Evolutionary conservation across 1,140 invertebrate genomes (phyloP).

Genomic region (Drosophila asahinai): DNA sequence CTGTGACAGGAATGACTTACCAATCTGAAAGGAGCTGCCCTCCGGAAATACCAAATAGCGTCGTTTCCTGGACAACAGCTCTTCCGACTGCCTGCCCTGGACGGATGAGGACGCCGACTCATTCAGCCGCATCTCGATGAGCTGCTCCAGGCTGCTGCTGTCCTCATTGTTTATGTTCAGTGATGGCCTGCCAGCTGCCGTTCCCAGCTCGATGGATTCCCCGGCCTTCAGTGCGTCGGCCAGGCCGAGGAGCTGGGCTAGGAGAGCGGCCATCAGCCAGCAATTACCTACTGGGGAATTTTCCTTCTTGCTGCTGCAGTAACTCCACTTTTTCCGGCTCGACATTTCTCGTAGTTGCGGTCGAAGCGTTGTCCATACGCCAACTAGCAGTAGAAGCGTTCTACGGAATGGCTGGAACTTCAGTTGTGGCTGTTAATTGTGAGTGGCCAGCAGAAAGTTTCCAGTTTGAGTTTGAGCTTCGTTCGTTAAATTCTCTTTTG

Average conservation of each 20-base stretch:
- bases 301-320: conserved; percentile 23
- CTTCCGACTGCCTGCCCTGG: conserved; percentile 38
- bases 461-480: conserved; percentile 54
- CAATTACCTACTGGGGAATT: conserved; percentile 27
- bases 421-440: conserved; percentile 65
- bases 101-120: conserved; percentile 54
- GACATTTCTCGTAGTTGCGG: conserved; percentile 64
- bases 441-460: conserved; percentile 53
- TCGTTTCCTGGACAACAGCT: conserved; percentile 87
- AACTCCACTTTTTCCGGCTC: conserved; percentile 27
- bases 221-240: conserved; percentile 45
- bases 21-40: conserved; percentile 91
- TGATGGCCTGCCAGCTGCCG: conserved; percentile 16
- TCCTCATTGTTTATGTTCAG: conserved; percentile 41
- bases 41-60: conserved; percentile 92
- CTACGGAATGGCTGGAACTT: conserved; percentile 33
- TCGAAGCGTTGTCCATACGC: conserved; percentile 55
- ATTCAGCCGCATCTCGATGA: conserved; percentile 72
- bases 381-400: conserved; percentile 62
- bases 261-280: conserved; percentile 26
- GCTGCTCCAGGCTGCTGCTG: conserved; percentile 58
- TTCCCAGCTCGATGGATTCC: conserved; percentile 38
- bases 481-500: conserved; percentile 47
- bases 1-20: conserved; percentile 86
- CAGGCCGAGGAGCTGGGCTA: background rate